Evolutionary conservation across 2,797 vertebrate species (phyloP), one percentile per base, ranked within the genome.

Genomic region (Enteromius paludinosus): DNA sequence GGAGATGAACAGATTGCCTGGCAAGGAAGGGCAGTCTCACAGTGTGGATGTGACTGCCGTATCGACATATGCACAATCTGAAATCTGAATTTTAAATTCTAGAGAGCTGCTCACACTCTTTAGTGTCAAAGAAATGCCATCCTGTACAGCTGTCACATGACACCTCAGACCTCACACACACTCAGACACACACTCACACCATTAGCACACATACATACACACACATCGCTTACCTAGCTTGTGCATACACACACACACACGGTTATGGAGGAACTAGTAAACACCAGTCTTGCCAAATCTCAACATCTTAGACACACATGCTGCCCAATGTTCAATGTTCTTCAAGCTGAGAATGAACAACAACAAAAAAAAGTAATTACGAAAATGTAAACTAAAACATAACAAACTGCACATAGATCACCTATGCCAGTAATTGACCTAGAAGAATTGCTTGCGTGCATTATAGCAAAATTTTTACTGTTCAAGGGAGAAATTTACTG

Each of bases 121-220:
- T 92, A 61, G 91, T 93, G 92, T 91, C 87, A 89, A 92, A 89
- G 88, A 90, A 92, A 91, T 86, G 87, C 91, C 92, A 94, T 95
- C 93, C 93, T 93, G 90, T 85, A 90, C 92, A 94, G 91, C 93
- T 94, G 93, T 90, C 90, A 92, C 90, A 88, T 91, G 92, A 93
- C 91, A 92, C 91, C 88, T 92, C 86, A 87, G 90, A 87, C 88
- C 91, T 86, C 73, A 80, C 84, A 82, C 84, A 85, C 85, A 71
- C 71, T 7, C 43, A 47, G 20, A 77, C 65, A 80, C 52, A 84
- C 73, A 79, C 75, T 52, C 61, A 47, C 73, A 78, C 71, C 61
- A 49, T 68, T 68, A 79, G 30, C 72, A 78, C 81, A 77, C 49
- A 78, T 17, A 69, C 74, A 70, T 38, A 69, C 80, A 79, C n/a